Conservation (phyloP, 2,888 invertebrate genomes). For the Euzophera pinguis region DNA sequence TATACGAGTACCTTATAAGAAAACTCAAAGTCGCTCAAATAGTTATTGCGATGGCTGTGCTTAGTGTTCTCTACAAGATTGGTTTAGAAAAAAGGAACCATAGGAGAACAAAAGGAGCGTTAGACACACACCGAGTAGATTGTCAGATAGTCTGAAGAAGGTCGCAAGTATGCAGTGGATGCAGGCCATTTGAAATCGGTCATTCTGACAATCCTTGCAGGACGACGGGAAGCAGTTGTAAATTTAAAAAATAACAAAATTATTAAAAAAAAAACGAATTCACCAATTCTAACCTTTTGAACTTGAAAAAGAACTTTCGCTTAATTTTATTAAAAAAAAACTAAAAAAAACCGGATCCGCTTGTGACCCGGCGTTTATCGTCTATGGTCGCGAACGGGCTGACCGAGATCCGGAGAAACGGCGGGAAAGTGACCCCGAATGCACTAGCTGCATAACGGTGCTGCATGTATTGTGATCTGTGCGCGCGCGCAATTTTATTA, state of each 20-base stretch:
- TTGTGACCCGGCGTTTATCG: background rate
- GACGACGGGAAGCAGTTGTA: no score
- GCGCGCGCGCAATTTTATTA: background rate
- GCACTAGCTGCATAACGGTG: conserved; percentile 28
- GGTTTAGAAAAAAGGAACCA: no score
- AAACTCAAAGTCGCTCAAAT: no score
- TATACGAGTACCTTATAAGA: no score
- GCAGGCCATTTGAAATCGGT: no score
- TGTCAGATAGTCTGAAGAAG: no score
- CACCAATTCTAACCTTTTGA: background rate
- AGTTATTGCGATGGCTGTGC: no score
- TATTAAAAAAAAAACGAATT: background rate
- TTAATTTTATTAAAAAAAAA: background rate
- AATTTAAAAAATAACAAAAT: background rate
- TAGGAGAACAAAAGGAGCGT: no score
- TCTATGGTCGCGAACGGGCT: conserved; percentile 30
- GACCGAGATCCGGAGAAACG: conserved; percentile 44
- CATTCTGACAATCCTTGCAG: no score
- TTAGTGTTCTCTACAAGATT: no score
- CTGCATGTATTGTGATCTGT: background rate
- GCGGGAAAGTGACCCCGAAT: conserved; percentile 43
- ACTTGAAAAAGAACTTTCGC: background rate
- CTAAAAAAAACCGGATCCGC: background rate
- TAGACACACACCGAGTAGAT: no score
- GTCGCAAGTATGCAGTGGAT: no score